Conservation (phyloP, 1,140 invertebrate genomes). For the Tyrophagus putrescentiae region DNA sequence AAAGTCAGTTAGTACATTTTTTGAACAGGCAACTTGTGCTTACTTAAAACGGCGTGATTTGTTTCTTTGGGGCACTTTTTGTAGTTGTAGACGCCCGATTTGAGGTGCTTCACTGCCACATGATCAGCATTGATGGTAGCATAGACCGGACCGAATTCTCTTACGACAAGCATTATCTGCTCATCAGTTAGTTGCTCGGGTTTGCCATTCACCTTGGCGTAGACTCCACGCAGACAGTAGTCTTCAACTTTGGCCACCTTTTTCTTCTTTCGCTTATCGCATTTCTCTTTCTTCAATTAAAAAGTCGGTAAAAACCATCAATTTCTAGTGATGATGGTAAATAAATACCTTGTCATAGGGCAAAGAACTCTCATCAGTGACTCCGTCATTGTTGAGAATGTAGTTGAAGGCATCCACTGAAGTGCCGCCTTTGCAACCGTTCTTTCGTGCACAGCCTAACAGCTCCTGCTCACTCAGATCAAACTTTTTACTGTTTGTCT, state of each 20-base stretch:
- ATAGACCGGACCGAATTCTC: conserved; percentile 12
- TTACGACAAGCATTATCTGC: background rate
- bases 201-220: background rate
- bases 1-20: no score
- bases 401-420: conserved; percentile 67
- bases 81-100: background rate
- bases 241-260: background rate
- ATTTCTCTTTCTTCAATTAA: background rate
- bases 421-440: conserved; percentile 74
- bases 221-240: conserved; percentile 11
- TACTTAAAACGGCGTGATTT: conserved; percentile 1
- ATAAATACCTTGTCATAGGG: conserved; percentile 15
- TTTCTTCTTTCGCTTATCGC: background rate
- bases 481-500: conserved; percentile 46
- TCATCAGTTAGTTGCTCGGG: background rate
- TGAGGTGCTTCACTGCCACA: background rate
- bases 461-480: conserved; percentile 93
- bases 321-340: no score
- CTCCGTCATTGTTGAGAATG: conserved; percentile 23
- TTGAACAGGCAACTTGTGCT: no score
- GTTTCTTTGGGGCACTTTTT: background rate
- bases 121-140: conserved; percentile 2
- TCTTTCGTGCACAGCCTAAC: conserved; percentile 82
- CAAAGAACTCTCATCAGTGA: conserved; percentile 19
- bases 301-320: no score